These are phyloP conservation scores for Papilio helenus DNA, from an alignment of 1,140 invertebrate genomes.

Conservation along the genomic window DNA sequence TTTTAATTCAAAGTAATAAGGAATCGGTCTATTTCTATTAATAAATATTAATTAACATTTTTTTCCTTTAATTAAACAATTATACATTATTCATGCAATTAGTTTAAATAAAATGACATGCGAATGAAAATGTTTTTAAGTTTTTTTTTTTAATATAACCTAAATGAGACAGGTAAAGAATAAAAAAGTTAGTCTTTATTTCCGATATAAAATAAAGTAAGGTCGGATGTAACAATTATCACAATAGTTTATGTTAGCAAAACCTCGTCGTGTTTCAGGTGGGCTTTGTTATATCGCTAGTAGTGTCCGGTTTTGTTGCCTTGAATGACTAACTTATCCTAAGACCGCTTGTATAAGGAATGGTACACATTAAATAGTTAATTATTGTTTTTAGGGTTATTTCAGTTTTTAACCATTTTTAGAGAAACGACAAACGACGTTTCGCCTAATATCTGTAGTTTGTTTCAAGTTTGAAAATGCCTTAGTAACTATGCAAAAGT, in stretches of 20 bases:
- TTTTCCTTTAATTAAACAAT: too few species aligned
- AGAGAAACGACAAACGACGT: too few species aligned
- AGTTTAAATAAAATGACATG: neutral
- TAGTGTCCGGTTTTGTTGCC: conserved; percentile 45
- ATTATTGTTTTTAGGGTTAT: neutral
- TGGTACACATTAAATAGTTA: neutral
- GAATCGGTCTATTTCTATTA: too few species aligned
- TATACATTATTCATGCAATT: neutral
- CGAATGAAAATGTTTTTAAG: neutral
- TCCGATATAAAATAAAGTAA: neutral
- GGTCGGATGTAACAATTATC: neutral
- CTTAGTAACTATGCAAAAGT: too few species aligned
- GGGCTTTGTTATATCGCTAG: conserved; percentile 9
- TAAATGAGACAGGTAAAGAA: neutral
- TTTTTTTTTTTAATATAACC: neutral
- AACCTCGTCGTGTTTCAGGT: conserved; percentile 1
- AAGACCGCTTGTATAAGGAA: conserved; percentile 35
- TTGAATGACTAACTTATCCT: conserved; percentile 45
- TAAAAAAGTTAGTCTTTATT: neutral
- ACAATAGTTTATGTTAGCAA: neutral
- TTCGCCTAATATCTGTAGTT: too few species aligned
- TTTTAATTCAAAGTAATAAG: too few species aligned
- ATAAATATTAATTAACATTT: too few species aligned
- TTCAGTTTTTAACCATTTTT: too few species aligned
- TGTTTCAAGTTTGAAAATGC: too few species aligned